Percentiles rank a stretch among this genome's conserved stretches.
phyloP scores from a whole-genome alignment of 2,797 vertebrate genomes.

The Labroides dimidiatus region DNA sequence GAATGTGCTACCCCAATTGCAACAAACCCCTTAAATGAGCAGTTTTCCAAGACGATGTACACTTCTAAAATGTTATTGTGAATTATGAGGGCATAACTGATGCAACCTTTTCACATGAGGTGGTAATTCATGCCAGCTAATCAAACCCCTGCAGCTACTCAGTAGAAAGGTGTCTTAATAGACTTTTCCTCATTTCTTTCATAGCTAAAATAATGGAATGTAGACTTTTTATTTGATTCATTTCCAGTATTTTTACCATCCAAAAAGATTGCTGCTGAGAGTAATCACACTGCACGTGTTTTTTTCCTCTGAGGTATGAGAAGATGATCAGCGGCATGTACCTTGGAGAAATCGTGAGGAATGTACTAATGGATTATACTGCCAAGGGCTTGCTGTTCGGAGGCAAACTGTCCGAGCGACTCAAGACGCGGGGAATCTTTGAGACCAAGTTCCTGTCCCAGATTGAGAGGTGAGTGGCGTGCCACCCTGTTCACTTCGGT shows the following conservation, averaged over 20 bases:
- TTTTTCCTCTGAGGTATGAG: conserved; percentile 86
- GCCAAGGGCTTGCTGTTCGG: conserved; percentile 92
- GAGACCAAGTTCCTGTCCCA: conserved; percentile 97
- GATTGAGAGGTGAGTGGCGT: conserved; percentile 91
- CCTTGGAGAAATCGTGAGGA: conserved; percentile 93
- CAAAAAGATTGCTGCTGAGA: not conserved
- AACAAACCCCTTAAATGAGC: no score
- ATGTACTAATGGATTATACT: conserved; percentile 93
- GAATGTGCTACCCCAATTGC: no score
- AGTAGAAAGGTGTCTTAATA: no score
- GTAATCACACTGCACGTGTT: conserved; percentile 13
- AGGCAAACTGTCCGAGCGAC: conserved; percentile 91
- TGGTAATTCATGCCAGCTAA: no score
- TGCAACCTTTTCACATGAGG: no score
- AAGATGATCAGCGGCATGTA: conserved; percentile 99
- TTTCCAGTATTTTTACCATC: no score
- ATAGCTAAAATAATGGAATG: no score
- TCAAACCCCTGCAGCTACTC: not conserved
- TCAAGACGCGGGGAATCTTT: conserved; percentile 95
- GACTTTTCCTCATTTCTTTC: no score
- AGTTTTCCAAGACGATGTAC: no score
- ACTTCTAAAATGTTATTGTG: no score
- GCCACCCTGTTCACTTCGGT: not conserved
- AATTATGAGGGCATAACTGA: no score
- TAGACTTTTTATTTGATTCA: no score